These are phyloP conservation scores for Enteromius argenteus DNA, from an alignment of 2,797 vertebrate species.

Conservation along the genomic window DNA sequence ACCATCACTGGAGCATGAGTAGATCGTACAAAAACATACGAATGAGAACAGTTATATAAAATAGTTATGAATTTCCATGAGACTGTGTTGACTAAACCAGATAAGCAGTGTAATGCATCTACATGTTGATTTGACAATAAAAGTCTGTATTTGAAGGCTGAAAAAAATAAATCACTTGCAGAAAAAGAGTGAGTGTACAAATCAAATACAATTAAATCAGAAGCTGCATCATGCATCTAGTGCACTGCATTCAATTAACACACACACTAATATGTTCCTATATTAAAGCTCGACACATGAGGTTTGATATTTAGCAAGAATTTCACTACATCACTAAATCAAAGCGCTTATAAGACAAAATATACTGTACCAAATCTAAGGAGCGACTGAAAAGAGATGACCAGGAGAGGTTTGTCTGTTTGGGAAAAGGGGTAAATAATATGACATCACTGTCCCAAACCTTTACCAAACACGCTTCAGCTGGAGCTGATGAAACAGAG, in stretches of 20 bases:
- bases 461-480: not conserved
- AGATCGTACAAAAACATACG: not conserved
- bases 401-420: slow-evolving; percentile 88
- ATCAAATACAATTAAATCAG: not conserved
- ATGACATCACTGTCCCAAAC: slow-evolving; percentile 37
- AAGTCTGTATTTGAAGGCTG: not conserved
- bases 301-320: not conserved
- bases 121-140: not conserved
- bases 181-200: not conserved
- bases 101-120: not conserved
- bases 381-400: slow-evolving; percentile 87
- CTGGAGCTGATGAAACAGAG: not conserved
- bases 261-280: slow-evolving; percentile 7
- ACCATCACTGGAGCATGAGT: not conserved
- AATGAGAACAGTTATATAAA: not conserved
- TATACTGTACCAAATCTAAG: slow-evolving; percentile 88
- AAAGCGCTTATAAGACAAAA: slow-evolving; percentile 58
- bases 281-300: slow-evolving; percentile 33
- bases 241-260: slow-evolving; percentile 25
- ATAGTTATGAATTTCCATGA: not conserved
- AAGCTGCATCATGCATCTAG: slow-evolving; percentile 33
- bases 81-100: not conserved
- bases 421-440: slow-evolving; percentile 62
- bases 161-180: not conserved
- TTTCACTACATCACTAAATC: slow-evolving; percentile 37